Evolutionary conservation across 2,113 vertebrate species (phyloP), one percentile per base, ranked within the genome.

Genomic region (Aspidoscelis tigris): DNA sequence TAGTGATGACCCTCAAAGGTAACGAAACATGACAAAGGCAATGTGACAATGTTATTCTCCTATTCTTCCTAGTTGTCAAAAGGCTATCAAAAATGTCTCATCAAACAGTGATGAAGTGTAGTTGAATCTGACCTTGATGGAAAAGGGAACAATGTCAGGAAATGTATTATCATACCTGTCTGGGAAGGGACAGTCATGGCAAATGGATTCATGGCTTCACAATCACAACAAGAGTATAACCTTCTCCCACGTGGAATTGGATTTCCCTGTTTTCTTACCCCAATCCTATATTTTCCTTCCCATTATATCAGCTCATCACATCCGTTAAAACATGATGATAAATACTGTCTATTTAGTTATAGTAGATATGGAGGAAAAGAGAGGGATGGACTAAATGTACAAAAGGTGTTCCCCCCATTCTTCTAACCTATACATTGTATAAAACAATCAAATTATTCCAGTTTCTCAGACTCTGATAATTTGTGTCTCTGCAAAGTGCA

Each of bases 381-480:
- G 41, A 47, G 24, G 21, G 66, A 16, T 18, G 22, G 18, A 8
- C 68, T 33, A 58, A 78, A 64, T 84, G 71, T 73, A 73, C 11
- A 11, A 41, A 78, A 83, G 82, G 83, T 53, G 66, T 61, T 71
- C 20, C 61, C 64, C 80, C 89, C 76, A 73, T 82, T 81, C n/a
- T 7, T 50, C 43, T 7, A 8, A 4, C 58, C 55, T 24, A 47
- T 87, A 78, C 50, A 82, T 44, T 88, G 18, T 22, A 81, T 21
- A 20, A 73, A 88, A 65, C n/a, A 76, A 14, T 66, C 5, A 58
- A 82, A 76, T 88, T 86, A 81, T 24, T 41, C 41, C 84, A 76
- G 5, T 21, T 22, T 69, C 33, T 65, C 76, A 39, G 55, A 2
- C 43, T 7, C 43, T 69, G 44, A 66, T 24, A 44, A 26, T 68